phyloP scores from a whole-genome alignment of 2,113 vertebrate species.

The Connochaetes taurinus region DNA sequence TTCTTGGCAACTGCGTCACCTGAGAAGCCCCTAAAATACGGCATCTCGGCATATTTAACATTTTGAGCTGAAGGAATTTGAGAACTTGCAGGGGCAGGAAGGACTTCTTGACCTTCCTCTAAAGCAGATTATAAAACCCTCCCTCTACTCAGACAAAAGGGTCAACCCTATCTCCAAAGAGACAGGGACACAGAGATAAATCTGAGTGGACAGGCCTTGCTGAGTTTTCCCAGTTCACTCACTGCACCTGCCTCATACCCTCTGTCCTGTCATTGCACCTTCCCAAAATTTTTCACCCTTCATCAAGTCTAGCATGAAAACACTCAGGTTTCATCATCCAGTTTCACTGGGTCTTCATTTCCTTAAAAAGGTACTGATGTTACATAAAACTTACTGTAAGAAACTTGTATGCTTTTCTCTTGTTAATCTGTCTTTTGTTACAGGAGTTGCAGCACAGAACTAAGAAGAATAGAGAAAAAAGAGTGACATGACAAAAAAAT shows the following conservation, averaged over 20 bases:
- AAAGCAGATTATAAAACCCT: neutral
- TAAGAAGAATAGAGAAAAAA: neutral
- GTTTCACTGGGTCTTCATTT: neutral
- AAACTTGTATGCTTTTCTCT: neutral
- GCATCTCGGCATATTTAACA: neutral
- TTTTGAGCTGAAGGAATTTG: neutral
- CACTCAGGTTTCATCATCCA: neutral
- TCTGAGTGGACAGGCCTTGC: neutral
- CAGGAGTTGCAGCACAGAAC: neutral
- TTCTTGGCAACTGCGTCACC: neutral
- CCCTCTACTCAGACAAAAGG: neutral
- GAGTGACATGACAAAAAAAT: neutral
- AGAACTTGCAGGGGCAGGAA: neutral
- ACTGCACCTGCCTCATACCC: neutral
- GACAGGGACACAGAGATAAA: neutral
- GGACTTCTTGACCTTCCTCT: neutral
- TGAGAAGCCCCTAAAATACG: neutral
- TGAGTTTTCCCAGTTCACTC: neutral
- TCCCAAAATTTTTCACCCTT: neutral
- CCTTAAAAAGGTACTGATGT: neutral
- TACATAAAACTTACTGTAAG: neutral
- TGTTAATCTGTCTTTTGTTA: neutral
- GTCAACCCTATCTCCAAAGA: neutral
- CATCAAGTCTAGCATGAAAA: neutral
- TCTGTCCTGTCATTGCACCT: neutral